phyloP scores from a whole-genome alignment of 2,888 invertebrate genomes.

The Hydroisotoma schaefferi region DNA sequence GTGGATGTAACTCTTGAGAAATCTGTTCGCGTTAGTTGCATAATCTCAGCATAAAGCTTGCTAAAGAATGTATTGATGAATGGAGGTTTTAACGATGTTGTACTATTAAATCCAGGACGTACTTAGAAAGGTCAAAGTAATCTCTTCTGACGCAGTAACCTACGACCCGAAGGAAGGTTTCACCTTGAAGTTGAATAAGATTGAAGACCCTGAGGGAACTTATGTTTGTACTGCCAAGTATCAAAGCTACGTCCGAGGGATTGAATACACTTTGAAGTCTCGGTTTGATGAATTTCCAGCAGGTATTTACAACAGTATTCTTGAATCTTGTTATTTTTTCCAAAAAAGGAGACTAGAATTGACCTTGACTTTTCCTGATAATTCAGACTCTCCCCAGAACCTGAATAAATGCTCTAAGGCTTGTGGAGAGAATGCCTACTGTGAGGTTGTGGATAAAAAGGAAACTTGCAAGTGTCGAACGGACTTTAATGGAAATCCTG shows the following conservation, averaged over 20 bases:
- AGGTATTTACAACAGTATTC: background rate
- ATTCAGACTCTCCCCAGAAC: background rate
- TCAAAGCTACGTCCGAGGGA: slow-evolving; percentile 28
- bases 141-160: slow-evolving; percentile 18
- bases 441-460: slow-evolving; percentile 14
- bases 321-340: background rate
- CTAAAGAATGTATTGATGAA: background rate
- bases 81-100: no score
- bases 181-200: slow-evolving; percentile 15
- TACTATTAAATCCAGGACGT: no score
- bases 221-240: slow-evolving; percentile 39
- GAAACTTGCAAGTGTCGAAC: slow-evolving; percentile 22
- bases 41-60: background rate
- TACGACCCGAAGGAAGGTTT: slow-evolving; percentile 36
- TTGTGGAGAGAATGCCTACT: slow-evolving; percentile 23
- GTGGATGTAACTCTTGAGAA: slow-evolving; percentile 39
- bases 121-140: slow-evolving; percentile 20
- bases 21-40: slow-evolving; percentile 1
- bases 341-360: background rate
- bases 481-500: slow-evolving; percentile 25
- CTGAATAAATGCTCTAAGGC: slow-evolving; percentile 4
- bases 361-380: background rate
- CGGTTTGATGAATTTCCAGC: background rate
- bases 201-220: slow-evolving; percentile 37
- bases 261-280: slow-evolving; percentile 33